Conservation (phyloP, 2,113 vertebrate species). For the Erythrocercus mccallii region DNA sequence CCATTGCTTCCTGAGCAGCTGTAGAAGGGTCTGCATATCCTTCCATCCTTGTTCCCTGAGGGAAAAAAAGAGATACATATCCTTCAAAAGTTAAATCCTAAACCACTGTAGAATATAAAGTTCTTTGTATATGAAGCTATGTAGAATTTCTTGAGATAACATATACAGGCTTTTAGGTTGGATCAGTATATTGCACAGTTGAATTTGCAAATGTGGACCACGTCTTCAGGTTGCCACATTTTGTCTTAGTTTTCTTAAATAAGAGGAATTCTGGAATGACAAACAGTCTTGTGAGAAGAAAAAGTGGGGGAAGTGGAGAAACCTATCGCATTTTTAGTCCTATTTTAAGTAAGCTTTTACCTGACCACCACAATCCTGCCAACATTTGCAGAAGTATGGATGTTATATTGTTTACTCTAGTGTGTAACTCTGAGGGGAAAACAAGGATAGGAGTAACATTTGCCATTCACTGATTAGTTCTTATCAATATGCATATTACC, state of each 20-base stretch:
- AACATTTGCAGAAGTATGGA: not conserved
- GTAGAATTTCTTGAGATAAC: not conserved
- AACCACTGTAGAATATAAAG: not conserved
- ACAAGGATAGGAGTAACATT: not conserved
- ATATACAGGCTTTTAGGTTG: not conserved
- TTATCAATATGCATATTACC: not conserved
- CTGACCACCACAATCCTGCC: not conserved
- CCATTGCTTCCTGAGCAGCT: constrained; percentile 77
- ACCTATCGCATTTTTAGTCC: not conserved
- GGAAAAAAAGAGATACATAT: not conserved
- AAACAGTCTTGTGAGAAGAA: not conserved
- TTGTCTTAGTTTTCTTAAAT: not conserved
- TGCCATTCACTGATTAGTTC: not conserved
- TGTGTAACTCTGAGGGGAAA: not conserved
- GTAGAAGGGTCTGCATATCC: constrained; percentile 70
- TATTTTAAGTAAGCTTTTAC: not conserved
- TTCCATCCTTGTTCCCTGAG: constrained; percentile 75
- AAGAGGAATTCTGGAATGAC: not conserved
- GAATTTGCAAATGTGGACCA: not conserved
- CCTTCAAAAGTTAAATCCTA: not conserved
- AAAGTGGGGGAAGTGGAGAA: not conserved
- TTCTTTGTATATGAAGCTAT: not conserved
- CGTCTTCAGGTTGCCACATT: not conserved
- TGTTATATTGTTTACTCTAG: not conserved
- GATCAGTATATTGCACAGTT: not conserved